Base-by-base conservation (phyloP, 2,113 vertebrate genomes). In the Spheniscus mendiculus region DNA sequence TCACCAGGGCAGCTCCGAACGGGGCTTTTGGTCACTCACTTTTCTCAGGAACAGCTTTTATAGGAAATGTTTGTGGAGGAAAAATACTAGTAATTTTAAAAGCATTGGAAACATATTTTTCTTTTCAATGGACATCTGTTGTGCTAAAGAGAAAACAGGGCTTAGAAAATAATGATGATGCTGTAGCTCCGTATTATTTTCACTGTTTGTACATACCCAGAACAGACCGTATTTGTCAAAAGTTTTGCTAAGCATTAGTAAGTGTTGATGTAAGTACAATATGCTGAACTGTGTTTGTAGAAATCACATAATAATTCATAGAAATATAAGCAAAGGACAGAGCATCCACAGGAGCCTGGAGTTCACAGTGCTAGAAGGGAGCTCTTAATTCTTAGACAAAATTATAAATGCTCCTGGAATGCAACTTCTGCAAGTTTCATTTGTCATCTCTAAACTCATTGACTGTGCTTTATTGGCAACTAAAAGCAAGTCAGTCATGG, bases 91-190 rank as follows among this genome's bases (percentile, higher is more conserved):
- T 42, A 63, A 80, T 91, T 86, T 59, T 80, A 73, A 90, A 78
- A 89, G 42, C 89, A 21, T 40, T 44, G 63, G 91, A 89, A 97
- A 80, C 78, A 83, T 50, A 89, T 91, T 97, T 96, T 96, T 77
- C 89, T 88, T 93, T 78, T 90, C 95, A 94, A 21, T 83, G 78
- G 66, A 93, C 91, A 95, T 93, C 91, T 96, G 93, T 62, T 85
- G 71, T 91, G 87, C 93, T 88, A 29, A 95, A 83, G 87, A 62
- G 78, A 87, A 95, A 87, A n/a, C 40, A 50, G 49, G 30, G 66
- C 86, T 53, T 69, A 55, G 83, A 89, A 87, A 95, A 91, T 80
- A 95, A 61, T 15, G 73, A 89, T 84, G 91, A 26, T 67, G 94
- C 73, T 70, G 29, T 80, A 86, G 62, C 78, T 91, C 89, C 76